Percentiles rank a stretch among this genome's conserved stretches.
Evolutionary conservation across 1,140 invertebrate species (phyloP).

Genomic region (Ditylenchus dipsaci): DNA sequence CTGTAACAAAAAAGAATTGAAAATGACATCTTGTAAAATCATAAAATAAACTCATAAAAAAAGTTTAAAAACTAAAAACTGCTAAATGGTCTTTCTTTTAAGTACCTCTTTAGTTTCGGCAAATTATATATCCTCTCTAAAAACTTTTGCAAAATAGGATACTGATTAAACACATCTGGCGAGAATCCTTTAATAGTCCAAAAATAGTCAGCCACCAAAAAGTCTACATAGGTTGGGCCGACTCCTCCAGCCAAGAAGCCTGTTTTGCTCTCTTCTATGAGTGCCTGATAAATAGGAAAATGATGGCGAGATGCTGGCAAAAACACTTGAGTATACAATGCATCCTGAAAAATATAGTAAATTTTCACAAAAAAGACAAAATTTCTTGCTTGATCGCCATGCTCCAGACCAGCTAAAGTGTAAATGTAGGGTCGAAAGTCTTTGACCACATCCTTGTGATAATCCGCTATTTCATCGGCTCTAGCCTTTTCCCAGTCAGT

Average conservation of each 20-base stretch:
- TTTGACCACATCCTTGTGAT: not conserved
- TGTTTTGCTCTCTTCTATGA: not conserved
- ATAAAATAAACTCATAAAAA: too few species aligned
- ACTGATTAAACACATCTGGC: not conserved
- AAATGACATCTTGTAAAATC: too few species aligned
- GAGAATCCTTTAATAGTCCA: not conserved
- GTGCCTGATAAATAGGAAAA: not conserved
- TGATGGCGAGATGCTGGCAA: not conserved
- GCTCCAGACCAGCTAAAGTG: not conserved
- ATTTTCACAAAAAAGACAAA: too few species aligned
- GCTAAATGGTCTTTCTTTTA: not conserved
- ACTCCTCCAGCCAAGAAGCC: not conserved
- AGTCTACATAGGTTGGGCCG: not conserved
- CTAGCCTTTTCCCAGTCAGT: not conserved
- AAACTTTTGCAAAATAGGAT: not conserved
- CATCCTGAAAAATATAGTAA: not conserved
- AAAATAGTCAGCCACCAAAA: not conserved
- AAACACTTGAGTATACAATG: not conserved
- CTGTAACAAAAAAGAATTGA: too few species aligned
- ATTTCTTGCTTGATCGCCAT: not conserved
- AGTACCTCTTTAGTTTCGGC: not conserved
- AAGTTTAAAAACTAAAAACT: not conserved
- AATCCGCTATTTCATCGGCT: conserved; percentile 8
- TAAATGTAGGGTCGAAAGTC: not conserved
- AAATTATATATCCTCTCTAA: not conserved